A percentile compares a stretch with the other conserved stretches of the same genome.
These are phyloP conservation scores for Desoria tigrina DNA, from an alignment of 2,888 invertebrate species.

Conservation along the genomic window DNA sequence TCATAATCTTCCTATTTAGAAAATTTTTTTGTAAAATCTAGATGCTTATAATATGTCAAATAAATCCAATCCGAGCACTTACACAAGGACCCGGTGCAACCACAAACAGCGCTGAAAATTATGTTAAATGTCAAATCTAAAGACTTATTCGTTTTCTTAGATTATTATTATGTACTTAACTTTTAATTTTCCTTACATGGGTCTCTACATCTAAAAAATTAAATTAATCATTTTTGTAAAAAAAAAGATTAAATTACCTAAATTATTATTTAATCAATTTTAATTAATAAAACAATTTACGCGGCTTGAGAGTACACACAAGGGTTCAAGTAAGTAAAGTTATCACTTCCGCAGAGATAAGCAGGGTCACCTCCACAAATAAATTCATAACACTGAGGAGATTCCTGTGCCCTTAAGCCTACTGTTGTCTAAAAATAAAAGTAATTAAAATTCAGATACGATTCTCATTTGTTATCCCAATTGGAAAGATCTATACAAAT, in stretches of 20 bases:
- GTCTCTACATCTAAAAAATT: conserved; percentile 11
- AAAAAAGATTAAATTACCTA: no score
- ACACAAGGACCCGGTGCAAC: conserved; percentile 8
- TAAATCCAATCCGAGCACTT: background rate
- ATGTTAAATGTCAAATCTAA: no score
- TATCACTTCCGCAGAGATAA: conserved; percentile 6
- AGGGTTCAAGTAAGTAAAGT: conserved; percentile 10
- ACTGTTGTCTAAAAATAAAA: conserved; percentile 2
- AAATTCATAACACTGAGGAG: conserved; percentile 18
- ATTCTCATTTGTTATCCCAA: no score
- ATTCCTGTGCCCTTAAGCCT: conserved; percentile 10
- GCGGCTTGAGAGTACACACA: conserved; percentile 16
- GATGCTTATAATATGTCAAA: no score
- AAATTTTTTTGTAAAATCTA: no score
- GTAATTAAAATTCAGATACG: background rate
- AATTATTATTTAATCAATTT: no score
- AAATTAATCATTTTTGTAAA: no score
- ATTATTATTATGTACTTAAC: background rate
- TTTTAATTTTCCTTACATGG: conserved; percentile 4
- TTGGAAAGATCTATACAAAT: no score
- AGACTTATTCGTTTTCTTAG: no score
- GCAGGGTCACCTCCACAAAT: conserved; percentile 2
- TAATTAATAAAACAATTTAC: no score
- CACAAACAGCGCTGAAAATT: conserved; percentile 12
- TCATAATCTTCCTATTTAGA: background rate